These are phyloP conservation scores for Drosophila prostipennis DNA, from an alignment of 2,888 invertebrate genomes.

Conservation along the genomic window DNA sequence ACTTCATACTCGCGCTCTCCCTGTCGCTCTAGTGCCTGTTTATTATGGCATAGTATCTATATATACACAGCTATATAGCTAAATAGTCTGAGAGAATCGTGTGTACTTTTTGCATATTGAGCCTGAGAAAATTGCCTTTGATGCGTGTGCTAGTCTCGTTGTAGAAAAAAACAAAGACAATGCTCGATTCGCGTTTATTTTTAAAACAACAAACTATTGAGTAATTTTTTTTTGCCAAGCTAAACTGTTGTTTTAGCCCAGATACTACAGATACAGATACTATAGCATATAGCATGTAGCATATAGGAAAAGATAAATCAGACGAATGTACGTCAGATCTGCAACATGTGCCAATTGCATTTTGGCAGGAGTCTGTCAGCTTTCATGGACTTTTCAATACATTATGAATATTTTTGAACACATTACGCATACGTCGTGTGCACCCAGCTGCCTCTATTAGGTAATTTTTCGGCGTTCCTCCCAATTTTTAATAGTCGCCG, in stretches of 20 bases:
- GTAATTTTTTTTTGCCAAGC: slow-evolving; percentile 48
- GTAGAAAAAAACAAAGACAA: slow-evolving; percentile 54
- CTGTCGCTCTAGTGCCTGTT: slow-evolving; percentile 48
- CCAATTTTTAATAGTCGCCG: slow-evolving; percentile 43
- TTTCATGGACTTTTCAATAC: slow-evolving; percentile 19
- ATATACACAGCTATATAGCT: background rate
- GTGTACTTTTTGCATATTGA: slow-evolving; percentile 54
- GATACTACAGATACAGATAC: slow-evolving; percentile 32
- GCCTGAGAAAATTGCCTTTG: slow-evolving; percentile 65
- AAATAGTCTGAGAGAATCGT: slow-evolving; percentile 19
- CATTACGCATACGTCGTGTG: slow-evolving; percentile 70
- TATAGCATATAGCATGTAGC: background rate
- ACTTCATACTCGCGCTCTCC: slow-evolving; percentile 63
- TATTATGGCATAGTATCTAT: slow-evolving; percentile 56
- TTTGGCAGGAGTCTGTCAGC: slow-evolving; percentile 33
- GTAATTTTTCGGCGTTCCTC: slow-evolving; percentile 59
- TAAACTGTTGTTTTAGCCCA: slow-evolving; percentile 66
- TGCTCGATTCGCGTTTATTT: slow-evolving; percentile 72
- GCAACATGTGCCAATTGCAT: slow-evolving; percentile 67
- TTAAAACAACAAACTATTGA: slow-evolving; percentile 65
- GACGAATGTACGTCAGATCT: slow-evolving; percentile 68
- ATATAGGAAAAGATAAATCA: slow-evolving; percentile 9
- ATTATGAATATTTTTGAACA: slow-evolving; percentile 65
- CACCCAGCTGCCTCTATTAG: slow-evolving; percentile 62
- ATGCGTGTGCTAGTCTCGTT: slow-evolving; percentile 56